Conservation (phyloP, 2,888 invertebrate genomes). For the Sesia apiformis region DNA sequence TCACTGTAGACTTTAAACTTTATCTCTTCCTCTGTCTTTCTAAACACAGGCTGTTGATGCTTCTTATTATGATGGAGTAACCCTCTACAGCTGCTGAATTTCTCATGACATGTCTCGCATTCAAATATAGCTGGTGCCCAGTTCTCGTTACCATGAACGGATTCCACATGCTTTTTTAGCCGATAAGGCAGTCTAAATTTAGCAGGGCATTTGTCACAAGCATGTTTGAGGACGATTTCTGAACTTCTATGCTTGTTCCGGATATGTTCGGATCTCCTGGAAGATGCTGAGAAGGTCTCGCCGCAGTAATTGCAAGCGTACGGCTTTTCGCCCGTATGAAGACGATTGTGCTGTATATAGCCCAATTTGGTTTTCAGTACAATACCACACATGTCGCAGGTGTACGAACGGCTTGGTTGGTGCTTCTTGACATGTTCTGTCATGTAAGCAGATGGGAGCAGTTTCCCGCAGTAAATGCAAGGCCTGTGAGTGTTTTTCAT, state of each 20-base stretch:
- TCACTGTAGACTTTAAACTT: background rate
- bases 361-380: slow-evolving; percentile 44
- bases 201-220: slow-evolving; percentile 44
- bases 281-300: slow-evolving; percentile 50
- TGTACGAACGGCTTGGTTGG: slow-evolving; percentile 18
- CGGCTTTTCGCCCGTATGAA: slow-evolving; percentile 55
- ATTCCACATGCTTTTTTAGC: slow-evolving; percentile 36
- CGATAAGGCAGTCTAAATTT: slow-evolving; percentile 39
- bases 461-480: slow-evolving; percentile 49
- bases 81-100: slow-evolving; percentile 40
- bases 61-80: slow-evolving; percentile 41
- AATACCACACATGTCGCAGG: slow-evolving; percentile 42
- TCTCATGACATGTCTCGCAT: slow-evolving; percentile 37
- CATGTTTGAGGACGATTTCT: slow-evolving; percentile 30
- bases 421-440: slow-evolving; percentile 47
- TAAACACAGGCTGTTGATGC: slow-evolving; percentile 22
- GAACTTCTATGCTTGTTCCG: slow-evolving; percentile 32
- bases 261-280: slow-evolving; percentile 50
- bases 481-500: slow-evolving; percentile 50
- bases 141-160: slow-evolving; percentile 26
- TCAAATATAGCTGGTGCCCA: slow-evolving; percentile 22
- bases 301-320: slow-evolving; percentile 45
- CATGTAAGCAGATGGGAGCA: slow-evolving; percentile 53
- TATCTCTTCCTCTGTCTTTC: background rate
- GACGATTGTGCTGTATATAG: slow-evolving; percentile 44